Conservation (phyloP, 2,113 vertebrate species). For the Hemibagrus wyckioides region DNA sequence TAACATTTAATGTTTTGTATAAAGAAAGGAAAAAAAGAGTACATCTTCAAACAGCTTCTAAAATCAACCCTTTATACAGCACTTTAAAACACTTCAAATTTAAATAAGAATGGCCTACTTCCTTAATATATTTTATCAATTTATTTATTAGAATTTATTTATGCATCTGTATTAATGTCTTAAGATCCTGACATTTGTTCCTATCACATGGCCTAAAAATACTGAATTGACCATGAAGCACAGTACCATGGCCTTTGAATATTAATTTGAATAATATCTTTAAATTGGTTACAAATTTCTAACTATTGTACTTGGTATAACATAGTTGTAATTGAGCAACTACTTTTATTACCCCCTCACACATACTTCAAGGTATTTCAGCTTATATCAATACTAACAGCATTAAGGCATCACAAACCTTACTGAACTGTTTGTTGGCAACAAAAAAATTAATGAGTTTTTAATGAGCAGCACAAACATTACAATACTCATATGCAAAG, state of each 20-base stretch:
- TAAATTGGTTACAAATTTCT: not conserved
- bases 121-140: not conserved
- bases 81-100: not conserved
- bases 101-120: not conserved
- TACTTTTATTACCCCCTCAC: not conserved
- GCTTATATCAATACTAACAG: too few species aligned
- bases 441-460: too few species aligned
- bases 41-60: not conserved
- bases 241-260: too few species aligned
- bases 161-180: not conserved
- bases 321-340: not conserved
- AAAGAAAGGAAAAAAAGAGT: not conserved
- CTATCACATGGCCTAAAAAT: not conserved
- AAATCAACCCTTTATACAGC: constrained; percentile 1
- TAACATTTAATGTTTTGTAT: not conserved
- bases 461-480: too few species aligned
- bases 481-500: too few species aligned
- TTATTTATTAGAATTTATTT: not conserved
- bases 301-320: not conserved
- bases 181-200: not conserved
- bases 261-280: too few species aligned
- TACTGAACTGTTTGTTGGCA: too few species aligned
- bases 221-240: not conserved
- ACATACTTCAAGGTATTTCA: too few species aligned
- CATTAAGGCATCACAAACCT: too few species aligned